Evolutionary conservation across 2,888 invertebrate genomes (phyloP).

Genomic region (Hesperia comma): DNA sequence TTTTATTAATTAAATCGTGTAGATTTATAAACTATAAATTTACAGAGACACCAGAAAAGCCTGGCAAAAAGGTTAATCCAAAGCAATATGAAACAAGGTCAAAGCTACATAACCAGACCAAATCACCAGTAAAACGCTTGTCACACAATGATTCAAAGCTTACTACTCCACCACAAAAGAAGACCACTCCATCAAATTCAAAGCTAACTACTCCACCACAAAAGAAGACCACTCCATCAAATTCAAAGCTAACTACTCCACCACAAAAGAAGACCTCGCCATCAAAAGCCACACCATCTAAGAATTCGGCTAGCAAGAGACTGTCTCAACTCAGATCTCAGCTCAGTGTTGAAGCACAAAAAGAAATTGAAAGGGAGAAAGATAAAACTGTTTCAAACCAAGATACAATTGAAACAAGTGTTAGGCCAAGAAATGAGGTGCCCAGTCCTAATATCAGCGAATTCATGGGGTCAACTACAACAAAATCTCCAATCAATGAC

Average conservation of each 20-base stretch:
- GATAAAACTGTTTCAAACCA: slow-evolving; percentile 1
- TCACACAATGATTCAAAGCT: slow-evolving; percentile 42
- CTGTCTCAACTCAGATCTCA: slow-evolving; percentile 60
- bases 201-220: slow-evolving; percentile 44
- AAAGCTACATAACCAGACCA: slow-evolving; percentile 26
- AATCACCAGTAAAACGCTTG: slow-evolving; percentile 12
- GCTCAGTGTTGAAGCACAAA: slow-evolving; percentile 55
- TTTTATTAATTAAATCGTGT: background rate
- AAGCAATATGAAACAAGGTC: slow-evolving; percentile 32
- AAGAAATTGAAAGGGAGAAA: slow-evolving; percentile 43
- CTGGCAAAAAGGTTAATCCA: slow-evolving; percentile 29
- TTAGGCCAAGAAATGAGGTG: slow-evolving; percentile 46
- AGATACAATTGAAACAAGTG: slow-evolving; percentile 6
- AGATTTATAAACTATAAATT: slow-evolving; percentile 15
- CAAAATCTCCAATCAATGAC: slow-evolving; percentile 68
- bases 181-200: slow-evolving; percentile 41
- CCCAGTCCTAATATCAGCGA: slow-evolving; percentile 60
- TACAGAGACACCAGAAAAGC: slow-evolving; percentile 48
- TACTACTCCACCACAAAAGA: slow-evolving; percentile 45
- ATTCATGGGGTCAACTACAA: slow-evolving; percentile 51
- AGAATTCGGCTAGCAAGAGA: slow-evolving; percentile 65
- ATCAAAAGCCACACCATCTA: slow-evolving; percentile 46
- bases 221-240: slow-evolving; percentile 43
- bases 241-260: slow-evolving; percentile 44
- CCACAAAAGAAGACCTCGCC: slow-evolving; percentile 43